phyloP scores from a whole-genome alignment of 1,140 invertebrate genomes.

The Bombus sibiricus region DNA sequence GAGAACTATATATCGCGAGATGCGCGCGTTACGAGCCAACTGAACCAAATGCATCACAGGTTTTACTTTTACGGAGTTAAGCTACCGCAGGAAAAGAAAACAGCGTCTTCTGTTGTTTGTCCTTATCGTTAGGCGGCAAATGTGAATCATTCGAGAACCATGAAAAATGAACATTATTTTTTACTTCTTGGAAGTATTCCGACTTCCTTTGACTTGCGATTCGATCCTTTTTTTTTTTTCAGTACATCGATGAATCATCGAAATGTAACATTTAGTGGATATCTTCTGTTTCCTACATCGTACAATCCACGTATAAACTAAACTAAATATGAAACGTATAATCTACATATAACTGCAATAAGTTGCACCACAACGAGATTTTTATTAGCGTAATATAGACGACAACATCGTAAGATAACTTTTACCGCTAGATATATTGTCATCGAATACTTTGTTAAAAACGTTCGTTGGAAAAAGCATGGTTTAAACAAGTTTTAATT shows the following conservation, averaged over 20 bases:
- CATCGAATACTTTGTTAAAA: background rate
- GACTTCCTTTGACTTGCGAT: background rate
- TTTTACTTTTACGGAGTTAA: constrained; percentile 6
- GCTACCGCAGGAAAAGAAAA: background rate
- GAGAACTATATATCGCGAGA: background rate
- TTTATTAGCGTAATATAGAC: too few relatives aligned
- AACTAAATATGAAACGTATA: too few relatives aligned
- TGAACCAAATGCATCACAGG: background rate
- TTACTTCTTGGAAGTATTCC: background rate
- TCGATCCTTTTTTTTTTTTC: background rate
- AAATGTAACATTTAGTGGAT: background rate
- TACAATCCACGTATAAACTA: too few relatives aligned
- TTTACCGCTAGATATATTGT: background rate
- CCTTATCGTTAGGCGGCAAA: constrained; percentile 10
- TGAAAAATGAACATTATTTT: background rate
- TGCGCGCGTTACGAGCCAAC: background rate
- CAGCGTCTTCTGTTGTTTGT: constrained; percentile 14
- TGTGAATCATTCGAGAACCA: background rate
- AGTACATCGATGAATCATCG: background rate
- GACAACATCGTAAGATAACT: background rate
- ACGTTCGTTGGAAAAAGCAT: background rate
- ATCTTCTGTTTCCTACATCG: background rate
- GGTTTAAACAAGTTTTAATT: background rate
- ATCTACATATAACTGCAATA: too few relatives aligned
- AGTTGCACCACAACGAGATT: too few relatives aligned